Evolutionary conservation across 2,113 vertebrate species (phyloP), one percentile per base, ranked within the genome.

Genomic region (Neopipo cinnamomea): DNA sequence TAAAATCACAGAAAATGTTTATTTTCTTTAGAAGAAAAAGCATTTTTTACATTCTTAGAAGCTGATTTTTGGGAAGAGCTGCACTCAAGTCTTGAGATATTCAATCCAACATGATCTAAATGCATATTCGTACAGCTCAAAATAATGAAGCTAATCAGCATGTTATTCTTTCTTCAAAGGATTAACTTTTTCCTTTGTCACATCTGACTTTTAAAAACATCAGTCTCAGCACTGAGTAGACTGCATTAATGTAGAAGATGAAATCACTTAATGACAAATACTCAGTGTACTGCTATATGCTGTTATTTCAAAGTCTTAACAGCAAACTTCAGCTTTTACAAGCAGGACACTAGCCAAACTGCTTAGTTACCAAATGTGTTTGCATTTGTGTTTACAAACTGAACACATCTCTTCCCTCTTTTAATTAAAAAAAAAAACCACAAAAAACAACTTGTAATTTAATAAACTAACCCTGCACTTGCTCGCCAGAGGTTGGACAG

Each of bases 371-470:
- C 93, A 74, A 75, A 87, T 84, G 55, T 93, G 79, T 97, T 95
- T 96, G 50, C 81, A 66, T 73, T 92, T 90, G 11, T 97, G 73
- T 97, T 97, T 97, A 95, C 92, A 97, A 97, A 96, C 58, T 46
- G 44, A 95, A 79, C 62, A 41, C 41, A 68, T 58, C 31, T 35
- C 44, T 93, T 77, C 76, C 49, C 72, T 93, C 62, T 91, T 94
- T 70, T 80, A 94, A 93, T 89, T 67, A 9, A 65, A 56, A 81
- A 46, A 42, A 61, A 84, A 68, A 42, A n/a, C 44, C 4, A 44
- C 14, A 14, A 13, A 42, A 42, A 42, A 6, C 42, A 42, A 42
- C 33, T 72, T 82, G 31, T 50, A 46, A 33, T 72, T 81, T 96
- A 41, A 82, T 93, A 76, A 75, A 68, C 31, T 62, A 88, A 91